Conservation (phyloP, 2,888 invertebrate genomes). For the Limnephilus marmoratus region DNA sequence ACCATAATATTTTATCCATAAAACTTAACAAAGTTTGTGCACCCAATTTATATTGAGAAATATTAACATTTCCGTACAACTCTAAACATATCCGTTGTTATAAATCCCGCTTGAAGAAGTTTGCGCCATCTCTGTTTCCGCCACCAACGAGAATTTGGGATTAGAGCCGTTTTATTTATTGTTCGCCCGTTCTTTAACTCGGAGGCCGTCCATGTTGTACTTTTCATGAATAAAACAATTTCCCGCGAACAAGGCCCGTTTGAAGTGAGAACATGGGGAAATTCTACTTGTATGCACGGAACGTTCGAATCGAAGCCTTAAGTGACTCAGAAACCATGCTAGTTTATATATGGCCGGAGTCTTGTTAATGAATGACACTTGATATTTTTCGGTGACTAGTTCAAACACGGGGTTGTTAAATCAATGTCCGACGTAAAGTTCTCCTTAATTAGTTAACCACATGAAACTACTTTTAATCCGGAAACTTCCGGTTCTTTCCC, state of each 20-base stretch:
- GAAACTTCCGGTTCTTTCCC: neutral
- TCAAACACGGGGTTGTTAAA: neutral
- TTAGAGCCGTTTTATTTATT: neutral
- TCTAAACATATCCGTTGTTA: neutral
- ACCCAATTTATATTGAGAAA: neutral
- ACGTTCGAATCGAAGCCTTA: neutral
- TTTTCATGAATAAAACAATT: neutral
- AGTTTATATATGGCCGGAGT: neutral
- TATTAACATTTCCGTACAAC: neutral
- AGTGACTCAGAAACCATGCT: neutral
- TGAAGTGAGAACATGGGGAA: neutral
- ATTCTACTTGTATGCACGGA: neutral
- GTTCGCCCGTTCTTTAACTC: neutral
- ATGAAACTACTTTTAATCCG: neutral
- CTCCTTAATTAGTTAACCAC: neutral
- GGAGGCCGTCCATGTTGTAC: neutral
- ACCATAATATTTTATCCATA: neutral
- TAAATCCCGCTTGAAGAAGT: neutral
- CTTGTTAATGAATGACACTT: neutral
- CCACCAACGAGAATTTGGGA: neutral
- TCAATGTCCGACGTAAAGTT: neutral
- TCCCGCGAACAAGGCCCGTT: neutral
- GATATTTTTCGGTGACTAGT: neutral
- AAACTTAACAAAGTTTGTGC: neutral
- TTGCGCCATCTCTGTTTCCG: neutral